phyloP scores from a whole-genome alignment of 2,888 invertebrate genomes.

The Heliconius sara region DNA sequence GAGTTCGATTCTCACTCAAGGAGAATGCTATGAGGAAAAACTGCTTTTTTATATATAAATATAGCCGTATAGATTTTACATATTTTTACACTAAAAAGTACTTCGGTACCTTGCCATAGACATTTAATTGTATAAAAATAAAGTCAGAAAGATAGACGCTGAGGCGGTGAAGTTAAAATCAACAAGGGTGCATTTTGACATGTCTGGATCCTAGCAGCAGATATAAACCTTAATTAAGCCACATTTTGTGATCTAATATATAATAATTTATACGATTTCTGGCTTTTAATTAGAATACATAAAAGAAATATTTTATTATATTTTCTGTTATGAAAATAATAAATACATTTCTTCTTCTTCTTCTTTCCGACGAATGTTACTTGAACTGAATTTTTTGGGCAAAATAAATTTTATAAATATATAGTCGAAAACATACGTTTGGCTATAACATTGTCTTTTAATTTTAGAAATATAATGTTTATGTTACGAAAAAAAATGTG shows the following conservation, averaged over 20 bases:
- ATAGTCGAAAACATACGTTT: too few relatives aligned
- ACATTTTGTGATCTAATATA: slow-evolving; percentile 13
- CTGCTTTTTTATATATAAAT: too few relatives aligned
- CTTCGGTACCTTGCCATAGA: neutral
- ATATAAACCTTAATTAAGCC: slow-evolving; percentile 19
- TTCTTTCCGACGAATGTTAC: too few relatives aligned
- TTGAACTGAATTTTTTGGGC: too few relatives aligned
- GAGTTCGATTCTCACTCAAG: too few relatives aligned
- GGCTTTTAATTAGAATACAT: neutral
- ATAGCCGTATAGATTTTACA: neutral
- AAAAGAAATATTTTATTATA: neutral
- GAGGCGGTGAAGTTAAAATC: slow-evolving; percentile 21
- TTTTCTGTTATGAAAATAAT: neutral
- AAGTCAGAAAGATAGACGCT: slow-evolving; percentile 19
- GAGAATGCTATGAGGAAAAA: too few relatives aligned
- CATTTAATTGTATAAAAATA: slow-evolving; percentile 20
- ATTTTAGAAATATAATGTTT: too few relatives aligned
- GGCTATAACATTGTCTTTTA: too few relatives aligned
- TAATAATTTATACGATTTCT: neutral
- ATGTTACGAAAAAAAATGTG: neutral
- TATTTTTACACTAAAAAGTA: neutral
- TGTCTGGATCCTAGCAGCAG: slow-evolving; percentile 16
- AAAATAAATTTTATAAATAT: too few relatives aligned
- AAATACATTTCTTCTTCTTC: too few relatives aligned
- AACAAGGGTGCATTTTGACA: slow-evolving; percentile 22